A percentile compares a stretch with the other conserved stretches of the same genome.
Evolutionary conservation across 1,140 invertebrate species (phyloP).

Genomic region (Theocolax elegans): DNA sequence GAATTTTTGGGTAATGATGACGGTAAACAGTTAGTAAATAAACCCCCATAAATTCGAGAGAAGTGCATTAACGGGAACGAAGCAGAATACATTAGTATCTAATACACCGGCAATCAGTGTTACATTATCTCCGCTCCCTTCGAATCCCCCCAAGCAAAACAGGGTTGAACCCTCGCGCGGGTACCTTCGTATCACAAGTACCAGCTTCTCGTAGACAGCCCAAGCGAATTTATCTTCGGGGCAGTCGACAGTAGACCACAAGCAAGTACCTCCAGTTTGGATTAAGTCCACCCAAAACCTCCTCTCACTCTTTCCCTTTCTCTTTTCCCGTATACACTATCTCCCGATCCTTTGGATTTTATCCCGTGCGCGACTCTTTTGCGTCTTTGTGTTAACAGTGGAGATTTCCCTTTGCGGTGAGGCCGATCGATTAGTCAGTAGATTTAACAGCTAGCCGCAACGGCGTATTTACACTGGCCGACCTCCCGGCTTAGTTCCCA

Average conservation of each 20-base stretch:
- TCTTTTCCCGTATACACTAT: not conserved
- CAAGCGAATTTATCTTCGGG: not conserved
- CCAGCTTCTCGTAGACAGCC: too few species aligned
- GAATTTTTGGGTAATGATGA: too few species aligned
- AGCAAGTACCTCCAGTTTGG: not conserved
- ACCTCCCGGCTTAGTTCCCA: not conserved
- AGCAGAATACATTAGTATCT: too few species aligned
- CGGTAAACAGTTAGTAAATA: too few species aligned
- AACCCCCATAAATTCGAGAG: too few species aligned
- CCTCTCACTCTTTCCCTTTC: not conserved
- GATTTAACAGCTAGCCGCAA: not conserved
- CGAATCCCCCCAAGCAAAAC: too few species aligned
- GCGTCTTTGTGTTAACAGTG: not conserved
- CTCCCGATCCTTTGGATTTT: not conserved
- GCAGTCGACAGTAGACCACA: not conserved
- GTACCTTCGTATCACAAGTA: too few species aligned
- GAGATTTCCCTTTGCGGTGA: constrained; percentile 11
- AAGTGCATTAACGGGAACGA: too few species aligned
- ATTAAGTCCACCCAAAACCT: not conserved
- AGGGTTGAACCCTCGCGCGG: too few species aligned
- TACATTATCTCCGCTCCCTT: too few species aligned
- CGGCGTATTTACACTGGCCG: constrained; percentile 21
- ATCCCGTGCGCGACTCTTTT: not conserved
- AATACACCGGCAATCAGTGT: too few species aligned
- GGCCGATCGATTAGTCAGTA: constrained; percentile 17